phyloP scores from a whole-genome alignment of 2,888 invertebrate genomes.

The Acanthacorydalis orientalis region DNA sequence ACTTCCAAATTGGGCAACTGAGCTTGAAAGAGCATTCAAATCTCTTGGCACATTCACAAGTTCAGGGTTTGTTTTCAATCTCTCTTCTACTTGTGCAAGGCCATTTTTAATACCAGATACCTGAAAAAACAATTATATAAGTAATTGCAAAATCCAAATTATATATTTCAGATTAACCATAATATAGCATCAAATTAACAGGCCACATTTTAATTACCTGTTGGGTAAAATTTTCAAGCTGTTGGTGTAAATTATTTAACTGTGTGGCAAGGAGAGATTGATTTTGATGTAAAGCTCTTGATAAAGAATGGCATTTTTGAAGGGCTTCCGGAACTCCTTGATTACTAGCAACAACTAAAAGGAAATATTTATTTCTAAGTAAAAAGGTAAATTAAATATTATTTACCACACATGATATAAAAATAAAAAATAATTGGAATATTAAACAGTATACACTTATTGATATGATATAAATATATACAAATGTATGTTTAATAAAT shows the following conservation, averaged over 20 bases:
- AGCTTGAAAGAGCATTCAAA: constrained; percentile 33
- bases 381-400: too few relatives aligned
- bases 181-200: too few relatives aligned
- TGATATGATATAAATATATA: too few relatives aligned
- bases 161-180: not conserved
- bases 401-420: too few relatives aligned
- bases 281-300: constrained; percentile 48
- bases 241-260: constrained; percentile 36
- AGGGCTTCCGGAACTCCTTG: constrained; percentile 50
- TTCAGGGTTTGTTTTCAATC: constrained; percentile 39
- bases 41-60: constrained; percentile 38
- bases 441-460: too few relatives aligned
- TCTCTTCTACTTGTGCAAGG: constrained; percentile 35
- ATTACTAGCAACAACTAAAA: constrained; percentile 46
- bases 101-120: constrained; percentile 28
- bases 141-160: constrained; percentile 3
- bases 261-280: constrained; percentile 41
- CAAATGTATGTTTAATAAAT: too few relatives aligned
- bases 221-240: constrained; percentile 32
- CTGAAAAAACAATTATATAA: constrained; percentile 14
- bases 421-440: too few relatives aligned
- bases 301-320: constrained; percentile 53
- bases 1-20: constrained; percentile 41
- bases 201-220: constrained; percentile 21
- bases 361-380: constrained; percentile 2